Conservation (phyloP, 2,888 invertebrate species). For the Xanthorhoe spadicearia region DNA sequence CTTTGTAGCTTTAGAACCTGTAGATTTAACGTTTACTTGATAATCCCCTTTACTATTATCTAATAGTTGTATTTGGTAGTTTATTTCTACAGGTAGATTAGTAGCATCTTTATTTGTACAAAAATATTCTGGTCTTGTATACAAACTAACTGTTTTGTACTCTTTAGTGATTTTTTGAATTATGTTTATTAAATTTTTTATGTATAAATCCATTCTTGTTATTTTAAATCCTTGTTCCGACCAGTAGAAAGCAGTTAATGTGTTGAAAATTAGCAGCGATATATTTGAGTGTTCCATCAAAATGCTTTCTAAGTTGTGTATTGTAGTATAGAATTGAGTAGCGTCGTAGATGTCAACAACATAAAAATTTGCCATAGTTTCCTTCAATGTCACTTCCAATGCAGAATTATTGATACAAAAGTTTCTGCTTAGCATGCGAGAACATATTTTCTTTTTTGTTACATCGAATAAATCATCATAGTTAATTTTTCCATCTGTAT, state of each 20-base stretch:
- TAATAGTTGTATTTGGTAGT: slow-evolving; percentile 69
- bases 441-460: slow-evolving; percentile 47
- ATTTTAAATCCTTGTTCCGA: slow-evolving; percentile 76
- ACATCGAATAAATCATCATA: slow-evolving; percentile 51
- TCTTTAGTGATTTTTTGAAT: slow-evolving; percentile 77
- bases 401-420: slow-evolving; percentile 30
- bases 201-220: slow-evolving; percentile 79
- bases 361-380: slow-evolving; percentile 58
- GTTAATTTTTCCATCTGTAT: slow-evolving; percentile 74
- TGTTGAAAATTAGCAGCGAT: slow-evolving; percentile 73
- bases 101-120: slow-evolving; percentile 66
- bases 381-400: slow-evolving; percentile 47
- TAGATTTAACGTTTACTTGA: slow-evolving; percentile 51
- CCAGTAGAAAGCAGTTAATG: slow-evolving; percentile 82
- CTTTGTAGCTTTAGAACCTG: slow-evolving; percentile 44
- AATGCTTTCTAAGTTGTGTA: slow-evolving; percentile 73
- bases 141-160: slow-evolving; percentile 79
- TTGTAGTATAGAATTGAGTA: slow-evolving; percentile 69
- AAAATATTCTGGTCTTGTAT: slow-evolving; percentile 82
- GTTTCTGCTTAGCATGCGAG: slow-evolving; percentile 13
- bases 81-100: slow-evolving; percentile 61
- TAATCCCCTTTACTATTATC: slow-evolving; percentile 37
- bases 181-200: slow-evolving; percentile 68
- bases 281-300: slow-evolving; percentile 66
- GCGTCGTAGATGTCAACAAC: slow-evolving; percentile 71